Evolutionary conservation across 2,113 vertebrate species (phyloP).

Genomic region (Callionymus lyra): DNA sequence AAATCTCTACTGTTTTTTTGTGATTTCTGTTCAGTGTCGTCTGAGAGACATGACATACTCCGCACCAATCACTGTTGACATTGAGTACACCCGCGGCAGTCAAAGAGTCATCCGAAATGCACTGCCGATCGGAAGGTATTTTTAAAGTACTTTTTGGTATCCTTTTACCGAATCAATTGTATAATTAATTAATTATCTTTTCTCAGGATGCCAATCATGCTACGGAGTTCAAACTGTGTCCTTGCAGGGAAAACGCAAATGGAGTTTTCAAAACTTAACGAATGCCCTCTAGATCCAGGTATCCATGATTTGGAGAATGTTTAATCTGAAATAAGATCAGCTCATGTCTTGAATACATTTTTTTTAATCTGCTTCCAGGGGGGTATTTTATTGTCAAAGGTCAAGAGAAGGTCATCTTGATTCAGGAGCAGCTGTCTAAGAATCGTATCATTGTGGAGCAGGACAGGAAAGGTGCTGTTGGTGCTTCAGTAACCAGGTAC

Average conservation of each 20-base stretch:
- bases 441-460: constrained; percentile 98
- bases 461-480: constrained; percentile 89
- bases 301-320: constrained; percentile 1
- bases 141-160: too few species aligned
- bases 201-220: constrained; percentile 95
- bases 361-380: constrained; percentile 55
- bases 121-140: constrained; percentile 86
- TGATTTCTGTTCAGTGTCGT: constrained; percentile 72
- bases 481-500: constrained; percentile 95
- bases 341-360: not conserved
- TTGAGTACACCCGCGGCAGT: constrained; percentile 92
- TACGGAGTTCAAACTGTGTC: constrained; percentile 94
- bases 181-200: constrained; percentile 16
- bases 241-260: constrained; percentile 89
- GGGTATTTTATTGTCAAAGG: constrained; percentile 83
- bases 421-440: constrained; percentile 80
- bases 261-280: constrained; percentile 92
- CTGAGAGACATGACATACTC: constrained; percentile 97
- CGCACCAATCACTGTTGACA: constrained; percentile 91
- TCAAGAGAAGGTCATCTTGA: too few species aligned
- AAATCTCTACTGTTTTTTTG: constrained; percentile 6
- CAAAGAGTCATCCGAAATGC: constrained; percentile 98
- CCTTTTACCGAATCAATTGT: not conserved
- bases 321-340: not conserved
- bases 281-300: constrained; percentile 97